Base-by-base conservation (phyloP, 2,113 vertebrate species). In the Xiphophorus maculatus region DNA sequence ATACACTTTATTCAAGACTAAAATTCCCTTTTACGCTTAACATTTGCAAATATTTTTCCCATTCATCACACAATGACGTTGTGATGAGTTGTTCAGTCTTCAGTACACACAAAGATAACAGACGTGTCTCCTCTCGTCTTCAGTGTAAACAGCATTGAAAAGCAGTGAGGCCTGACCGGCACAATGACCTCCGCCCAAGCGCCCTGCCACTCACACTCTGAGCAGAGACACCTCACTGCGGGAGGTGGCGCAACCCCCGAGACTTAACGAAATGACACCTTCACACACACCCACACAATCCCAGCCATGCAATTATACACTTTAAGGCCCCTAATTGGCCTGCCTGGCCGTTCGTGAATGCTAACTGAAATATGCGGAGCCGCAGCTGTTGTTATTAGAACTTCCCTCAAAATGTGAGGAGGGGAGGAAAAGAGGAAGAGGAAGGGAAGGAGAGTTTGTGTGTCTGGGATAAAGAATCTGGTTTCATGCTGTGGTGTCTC, bases 141-240 rank as follows among this genome's bases (percentile, higher is more conserved):
- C 80, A 76, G 85, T 86, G 87, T 88, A 88, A 88, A 85, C 87
- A 77, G 84, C 80, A 74, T 87, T 84, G 89, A 76, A 69, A 90
- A 90, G 70, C 89, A 89, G 70, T 81, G 87, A 85, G 76, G 90
- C 90, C 73, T 89, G 87, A 88, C 88, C 72, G 69, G 28, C 72
- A 91, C 87, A 91, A 89, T 73, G 82, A 58, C 79, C 77, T 77
- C 89, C 87, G 82, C 77, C 64, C 7, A 66, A 84, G 86, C 1
- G 19, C 37, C 67, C 87, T 89, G 90, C 89, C 90, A 91, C 86
- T 93, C 90, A 91, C 81, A 74, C 87, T 85, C 85, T 65, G 71
- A 69, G 73, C 81, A 89, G 77, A 93, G 89, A 93, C 92, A 89
- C 86, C 89, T 86, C 93, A 77, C 93, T 25, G 89, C 89, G 83